Conservation (phyloP, 2,888 invertebrate species). For the Phaonia tiefii region DNA sequence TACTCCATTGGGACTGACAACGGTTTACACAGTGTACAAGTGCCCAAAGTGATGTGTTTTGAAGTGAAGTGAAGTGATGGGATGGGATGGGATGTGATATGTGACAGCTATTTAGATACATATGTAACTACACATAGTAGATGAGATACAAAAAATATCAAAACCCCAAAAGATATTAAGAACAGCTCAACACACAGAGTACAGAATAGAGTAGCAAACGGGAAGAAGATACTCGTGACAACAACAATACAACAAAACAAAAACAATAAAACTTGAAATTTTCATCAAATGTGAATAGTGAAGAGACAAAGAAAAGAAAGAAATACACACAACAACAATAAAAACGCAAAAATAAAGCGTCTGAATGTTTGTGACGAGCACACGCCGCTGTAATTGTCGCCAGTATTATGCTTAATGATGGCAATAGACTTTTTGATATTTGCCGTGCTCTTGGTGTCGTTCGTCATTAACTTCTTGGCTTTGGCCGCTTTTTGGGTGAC, state of each 20-base stretch:
- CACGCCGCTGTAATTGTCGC: slow-evolving; percentile 14
- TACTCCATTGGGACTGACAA: neutral
- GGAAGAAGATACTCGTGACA: no score
- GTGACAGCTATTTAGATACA: no score
- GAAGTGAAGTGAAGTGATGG: no score
- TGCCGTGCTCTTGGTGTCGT: slow-evolving; percentile 79
- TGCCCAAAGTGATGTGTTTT: neutral
- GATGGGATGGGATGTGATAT: no score
- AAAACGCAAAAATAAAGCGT: neutral
- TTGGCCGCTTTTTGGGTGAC: slow-evolving; percentile 81
- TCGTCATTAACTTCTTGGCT: slow-evolving; percentile 79
- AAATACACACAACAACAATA: no score
- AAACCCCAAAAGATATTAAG: no score
- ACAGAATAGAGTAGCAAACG: no score
- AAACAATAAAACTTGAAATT: neutral
- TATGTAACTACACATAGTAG: neutral
- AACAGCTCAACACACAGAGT: slow-evolving; percentile 14
- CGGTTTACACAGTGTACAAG: neutral
- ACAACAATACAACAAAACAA: neutral
- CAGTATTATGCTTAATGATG: slow-evolving; percentile 70
- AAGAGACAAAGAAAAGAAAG: neutral
- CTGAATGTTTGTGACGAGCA: slow-evolving; percentile 18
- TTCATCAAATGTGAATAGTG: no score
- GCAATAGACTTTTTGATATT: slow-evolving; percentile 81
- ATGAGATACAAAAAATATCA: no score